Conservation (phyloP, 2,888 invertebrate genomes). For the Drosophila picticornis region DNA sequence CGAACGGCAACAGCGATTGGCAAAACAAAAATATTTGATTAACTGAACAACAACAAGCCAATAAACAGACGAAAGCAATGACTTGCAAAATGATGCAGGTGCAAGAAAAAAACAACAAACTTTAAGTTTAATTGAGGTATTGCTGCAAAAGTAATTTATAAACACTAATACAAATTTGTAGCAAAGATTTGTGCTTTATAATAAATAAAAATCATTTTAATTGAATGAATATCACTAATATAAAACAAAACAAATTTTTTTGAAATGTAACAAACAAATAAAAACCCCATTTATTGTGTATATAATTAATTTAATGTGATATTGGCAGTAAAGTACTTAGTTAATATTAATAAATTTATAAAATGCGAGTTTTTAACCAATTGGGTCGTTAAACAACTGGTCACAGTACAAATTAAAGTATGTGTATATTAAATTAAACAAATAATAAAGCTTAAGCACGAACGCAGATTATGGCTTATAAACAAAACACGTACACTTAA, state of each 20-base stretch:
- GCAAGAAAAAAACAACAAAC: background rate
- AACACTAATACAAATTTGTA: background rate
- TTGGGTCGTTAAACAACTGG: constrained; percentile 58
- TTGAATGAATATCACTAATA: background rate
- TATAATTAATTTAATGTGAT: constrained; percentile 57
- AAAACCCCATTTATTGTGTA: constrained; percentile 49
- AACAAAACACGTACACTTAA: constrained; percentile 41
- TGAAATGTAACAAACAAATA: constrained; percentile 21
- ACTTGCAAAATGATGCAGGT: constrained; percentile 9
- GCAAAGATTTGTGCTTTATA: background rate
- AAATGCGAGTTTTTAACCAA: constrained; percentile 32
- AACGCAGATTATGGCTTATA: constrained; percentile 43
- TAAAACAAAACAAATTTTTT: background rate
- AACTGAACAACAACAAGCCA: constrained; percentile 33
- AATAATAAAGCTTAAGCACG: constrained; percentile 36
- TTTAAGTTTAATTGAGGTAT: constrained; percentile 12
- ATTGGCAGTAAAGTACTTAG: constrained; percentile 36
- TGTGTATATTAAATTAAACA: constrained; percentile 43
- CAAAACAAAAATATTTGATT: constrained; percentile 47
- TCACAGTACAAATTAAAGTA: constrained; percentile 32
- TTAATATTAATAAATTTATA: constrained; percentile 33
- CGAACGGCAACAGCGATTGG: constrained; percentile 1
- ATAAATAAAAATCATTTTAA: background rate
- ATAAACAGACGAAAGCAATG: constrained; percentile 39
- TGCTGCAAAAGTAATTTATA: background rate